Base-by-base conservation (phyloP, 2,113 vertebrate species). In the Narcine bancroftii region DNA sequence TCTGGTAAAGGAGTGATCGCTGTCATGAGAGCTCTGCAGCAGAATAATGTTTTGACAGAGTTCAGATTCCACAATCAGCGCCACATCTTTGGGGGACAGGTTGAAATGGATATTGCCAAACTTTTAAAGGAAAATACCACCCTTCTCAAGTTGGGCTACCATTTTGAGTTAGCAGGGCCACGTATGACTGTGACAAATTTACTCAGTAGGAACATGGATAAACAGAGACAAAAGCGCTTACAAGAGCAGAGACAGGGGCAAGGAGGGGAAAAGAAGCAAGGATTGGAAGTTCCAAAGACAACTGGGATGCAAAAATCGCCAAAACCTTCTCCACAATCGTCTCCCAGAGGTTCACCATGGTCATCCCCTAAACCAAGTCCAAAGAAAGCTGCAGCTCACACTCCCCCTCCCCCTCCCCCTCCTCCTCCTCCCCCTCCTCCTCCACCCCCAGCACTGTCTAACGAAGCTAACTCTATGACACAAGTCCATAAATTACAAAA, bases 51-150 rank as follows among this genome's bases (percentile, higher is more conserved):
- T 0, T 96, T 99, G 92, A 98, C 98, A 0, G 99, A 99, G 95
- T 96, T 99, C 10, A 98, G 98, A 39, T 99, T 99, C 94, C 99
- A 99, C 94, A 99, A 99, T 96, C 99, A 99, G 95, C 95, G 99
- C 0, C 99, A 99, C 96, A 97, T 99, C 94, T 98, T 98, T 0
- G 99, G 99, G 0, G 99, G 99, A 42, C 99, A 99, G 95, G 98
- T 98, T 0, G 99, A 99, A 95, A 99, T 99, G 99, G 99, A 99
- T 96, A 98, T 99, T 81, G 97, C 96, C 92, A 98, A 97, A 93
- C 95, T 99, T 42, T 96, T 99, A 92, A 98, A 98, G 93, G 98
- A 99, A 6, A 99, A 99, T 95, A 97, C 96, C 93, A 97, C 98
- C 0, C 94, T 99, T 87, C 96, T 99, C 92, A 99, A 99, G 93